Evolutionary conservation across 2,797 vertebrate genomes (phyloP), one percentile per base, ranked within the genome.

Genomic region (Manis javanica): DNA sequence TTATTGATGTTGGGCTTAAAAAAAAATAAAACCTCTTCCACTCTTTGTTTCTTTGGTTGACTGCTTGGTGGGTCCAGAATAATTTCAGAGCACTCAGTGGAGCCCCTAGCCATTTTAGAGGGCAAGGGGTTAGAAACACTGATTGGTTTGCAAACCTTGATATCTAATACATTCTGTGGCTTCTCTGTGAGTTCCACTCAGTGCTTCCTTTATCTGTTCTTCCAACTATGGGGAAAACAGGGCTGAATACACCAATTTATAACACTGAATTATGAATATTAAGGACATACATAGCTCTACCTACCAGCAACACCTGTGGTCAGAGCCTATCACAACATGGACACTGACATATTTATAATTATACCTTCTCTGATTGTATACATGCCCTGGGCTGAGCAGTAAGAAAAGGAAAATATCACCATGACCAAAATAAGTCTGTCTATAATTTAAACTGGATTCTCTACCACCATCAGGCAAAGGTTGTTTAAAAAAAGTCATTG

Each of bases 1-100:
- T 69, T 57, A 85, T 34, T 97, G 82, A 89, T 92, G 37, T 92
- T 86, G 31, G 15, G 66, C 31, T 95, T 81, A 72, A 93, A 53
- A 92, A 89, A 29, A 87, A 87, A 84, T 2, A 83, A 53, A 84
- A 18, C 26, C 34, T 26, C 55, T 87, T 82, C 14, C 7, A 84
- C 12, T 15, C 10, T 95, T 97, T 92, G 77, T 66, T 88, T 90
- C 26, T 86, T 92, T 95, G 39, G 13, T 53, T 94, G 55, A 39
- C 42, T 82, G 46, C 16, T 26, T 93, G 4, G 12, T 68, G 64
- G 23, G n/a, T 42, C 34, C 42, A 87, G 53, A 87, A 75, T 90
- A 75, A 61, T 94, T 79, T 92, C 53, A 51, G 78, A 88, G 29
- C 63, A 74, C 31, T 21, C 0, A 1, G 10, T n/a, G 21, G 57